These are phyloP conservation scores for Nerophis lumbriciformis DNA, from an alignment of 2,113 vertebrate genomes.

Conservation along the genomic window DNA sequence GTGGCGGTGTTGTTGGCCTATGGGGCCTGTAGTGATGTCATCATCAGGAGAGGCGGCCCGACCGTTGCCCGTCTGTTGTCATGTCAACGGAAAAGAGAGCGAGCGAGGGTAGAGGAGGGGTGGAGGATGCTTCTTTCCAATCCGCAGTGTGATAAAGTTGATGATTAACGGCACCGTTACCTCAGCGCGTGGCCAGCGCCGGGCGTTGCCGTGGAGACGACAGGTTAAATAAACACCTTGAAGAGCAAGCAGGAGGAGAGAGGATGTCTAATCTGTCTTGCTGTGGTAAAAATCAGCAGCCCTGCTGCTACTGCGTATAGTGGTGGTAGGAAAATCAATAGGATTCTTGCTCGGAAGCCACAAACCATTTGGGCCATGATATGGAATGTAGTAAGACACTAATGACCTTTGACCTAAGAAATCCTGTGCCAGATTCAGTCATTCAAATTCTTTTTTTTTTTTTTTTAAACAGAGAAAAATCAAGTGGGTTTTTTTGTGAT, in stretches of 20 bases:
- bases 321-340: no score
- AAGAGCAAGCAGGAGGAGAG: neutral
- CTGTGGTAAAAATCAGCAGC: no score
- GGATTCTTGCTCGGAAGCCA: no score
- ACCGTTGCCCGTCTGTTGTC: slow-evolving; percentile 62
- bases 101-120: slow-evolving; percentile 7
- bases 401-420: no score
- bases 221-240: slow-evolving; percentile 62
- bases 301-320: no score
- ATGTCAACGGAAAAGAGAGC: slow-evolving; percentile 53
- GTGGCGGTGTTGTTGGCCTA: slow-evolving; percentile 32
- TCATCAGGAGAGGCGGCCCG: slow-evolving; percentile 40
- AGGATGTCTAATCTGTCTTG: neutral
- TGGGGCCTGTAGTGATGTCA: slow-evolving; percentile 60
- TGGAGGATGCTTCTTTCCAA: slow-evolving; percentile 11
- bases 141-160: slow-evolving; percentile 50
- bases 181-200: slow-evolving; percentile 43
- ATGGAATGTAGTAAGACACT: no score
- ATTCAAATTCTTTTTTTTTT: no score
- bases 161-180: slow-evolving; percentile 61
- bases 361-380: no score
- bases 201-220: slow-evolving; percentile 50
- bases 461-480: no score
- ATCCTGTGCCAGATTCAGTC: no score
- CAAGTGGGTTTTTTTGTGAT: no score